Percentiles rank a stretch among this genome's conserved stretches.
phyloP scores from a whole-genome alignment of 1,140 invertebrate species.

The Liolophura sinensis region DNA sequence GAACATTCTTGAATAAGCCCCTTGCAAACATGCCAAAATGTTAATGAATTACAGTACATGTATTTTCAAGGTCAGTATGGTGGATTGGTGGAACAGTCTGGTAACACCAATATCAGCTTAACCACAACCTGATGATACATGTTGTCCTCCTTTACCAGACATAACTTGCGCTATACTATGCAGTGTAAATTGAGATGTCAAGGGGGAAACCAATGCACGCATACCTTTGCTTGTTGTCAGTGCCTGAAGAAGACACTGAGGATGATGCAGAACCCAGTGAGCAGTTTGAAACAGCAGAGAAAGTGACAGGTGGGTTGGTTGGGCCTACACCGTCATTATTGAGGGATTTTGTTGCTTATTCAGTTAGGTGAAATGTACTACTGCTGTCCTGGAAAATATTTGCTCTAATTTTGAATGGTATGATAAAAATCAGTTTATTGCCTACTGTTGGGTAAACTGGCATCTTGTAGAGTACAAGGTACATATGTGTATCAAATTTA shows the following conservation, averaged over 20 bases:
- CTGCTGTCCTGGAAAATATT: neutral
- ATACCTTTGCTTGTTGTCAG: slow-evolving; percentile 14
- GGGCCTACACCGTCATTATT: neutral
- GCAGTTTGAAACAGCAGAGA: slow-evolving; percentile 41
- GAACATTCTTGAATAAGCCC: no score
- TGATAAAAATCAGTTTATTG: neutral
- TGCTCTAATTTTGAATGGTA: neutral
- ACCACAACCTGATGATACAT: neutral
- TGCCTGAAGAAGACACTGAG: slow-evolving; percentile 38
- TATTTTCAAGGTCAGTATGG: neutral
- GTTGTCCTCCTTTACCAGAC: neutral
- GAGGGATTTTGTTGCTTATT: neutral
- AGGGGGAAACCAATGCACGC: neutral
- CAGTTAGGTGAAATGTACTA: neutral
- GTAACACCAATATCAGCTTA: neutral
- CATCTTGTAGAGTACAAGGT: no score
- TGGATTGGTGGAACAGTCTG: neutral
- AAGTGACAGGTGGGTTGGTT: slow-evolving; percentile 14
- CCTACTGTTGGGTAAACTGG: neutral
- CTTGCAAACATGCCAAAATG: no score
- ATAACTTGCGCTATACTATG: neutral
- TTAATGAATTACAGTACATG: no score
- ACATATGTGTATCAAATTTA: no score
- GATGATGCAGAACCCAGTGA: slow-evolving; percentile 31
- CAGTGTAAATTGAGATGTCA: neutral